Evolutionary conservation across 2,113 vertebrate species (phyloP).

Genomic region (Progne subis): DNA sequence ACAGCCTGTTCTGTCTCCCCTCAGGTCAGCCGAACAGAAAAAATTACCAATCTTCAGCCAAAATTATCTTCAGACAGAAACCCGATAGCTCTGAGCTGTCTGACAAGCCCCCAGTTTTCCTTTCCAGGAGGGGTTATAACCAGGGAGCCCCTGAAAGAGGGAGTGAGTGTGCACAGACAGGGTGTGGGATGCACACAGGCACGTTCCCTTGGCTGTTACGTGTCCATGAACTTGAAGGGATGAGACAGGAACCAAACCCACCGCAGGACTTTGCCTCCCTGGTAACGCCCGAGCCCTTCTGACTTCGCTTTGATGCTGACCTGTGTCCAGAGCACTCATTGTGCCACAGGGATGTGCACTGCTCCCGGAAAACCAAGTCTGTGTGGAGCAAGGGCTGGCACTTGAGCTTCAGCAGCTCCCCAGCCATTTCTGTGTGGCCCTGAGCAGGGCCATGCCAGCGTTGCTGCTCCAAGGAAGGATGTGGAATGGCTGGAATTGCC

Average conservation of each 20-base stretch:
- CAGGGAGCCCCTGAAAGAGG: neutral
- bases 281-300: neutral
- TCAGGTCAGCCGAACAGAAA: neutral
- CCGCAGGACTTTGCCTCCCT: neutral
- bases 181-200: neutral
- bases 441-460: neutral
- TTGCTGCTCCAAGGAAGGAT: neutral
- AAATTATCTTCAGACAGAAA: neutral
- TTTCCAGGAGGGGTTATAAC: neutral
- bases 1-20: neutral
- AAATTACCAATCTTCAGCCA: neutral
- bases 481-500: rapidly evolving
- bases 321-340: neutral
- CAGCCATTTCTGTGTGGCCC: rapidly evolving
- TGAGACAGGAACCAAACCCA: neutral
- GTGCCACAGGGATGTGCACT: neutral
- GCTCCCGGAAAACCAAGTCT: neutral
- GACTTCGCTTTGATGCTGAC: neutral
- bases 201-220: rapidly evolving
- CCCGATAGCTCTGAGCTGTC: neutral
- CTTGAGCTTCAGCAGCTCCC: neutral
- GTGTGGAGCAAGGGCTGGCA: neutral
- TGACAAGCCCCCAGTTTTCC: neutral
- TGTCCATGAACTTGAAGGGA: neutral
- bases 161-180: rapidly evolving